Evolutionary conservation across 1,140 invertebrate species (phyloP), one percentile per base, ranked within the genome.

Genomic region (Fragariocoptes setiger): DNA sequence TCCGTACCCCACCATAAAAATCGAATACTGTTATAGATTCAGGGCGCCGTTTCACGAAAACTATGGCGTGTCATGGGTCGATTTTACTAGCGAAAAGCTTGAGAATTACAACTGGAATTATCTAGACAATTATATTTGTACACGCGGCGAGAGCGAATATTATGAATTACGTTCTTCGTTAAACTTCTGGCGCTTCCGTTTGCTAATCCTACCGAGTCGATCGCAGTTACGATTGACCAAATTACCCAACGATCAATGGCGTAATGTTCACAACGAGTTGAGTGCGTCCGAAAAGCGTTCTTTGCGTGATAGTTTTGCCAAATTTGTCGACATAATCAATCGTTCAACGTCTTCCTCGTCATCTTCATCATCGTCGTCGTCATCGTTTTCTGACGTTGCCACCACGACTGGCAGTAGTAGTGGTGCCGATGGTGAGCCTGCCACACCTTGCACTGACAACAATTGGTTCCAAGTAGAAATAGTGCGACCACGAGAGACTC

Each of bases 21-120:
- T 82, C 47, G 72, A 79, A 53, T 85, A 86, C 56, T 64, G 72
- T 4, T 86, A 85, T 56, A 69, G 77, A 39, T 90, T 92, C 59
- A 74, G 83, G 60, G 76, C 78, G 2, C 85, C 83, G 0, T 74
- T 88, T 57, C 80, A 83, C 52, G 70, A 76, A 44, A 79, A 71
- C 1, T 94, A 90, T 54, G 78, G 85, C 56, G 70, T 83, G n/a
- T 90, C 83, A 0, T 80, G 74, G 65, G 80, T 82, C 0, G 75
- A 79, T 31, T 92, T 94, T 55, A 75, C 72, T 12, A 83, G 80
- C 1, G 82, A 92, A 57, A 82, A 83, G 52, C 58, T 92, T 18
- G 85, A 94, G 60, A 83, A 76, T 52, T 92, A 82, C 52, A 90
- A 88, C 57, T 95, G 86, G 86, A 94, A 92, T 61, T 35, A 38